Conservation (phyloP, 2,113 vertebrate genomes). For the Pterocles burchelli region DNA sequence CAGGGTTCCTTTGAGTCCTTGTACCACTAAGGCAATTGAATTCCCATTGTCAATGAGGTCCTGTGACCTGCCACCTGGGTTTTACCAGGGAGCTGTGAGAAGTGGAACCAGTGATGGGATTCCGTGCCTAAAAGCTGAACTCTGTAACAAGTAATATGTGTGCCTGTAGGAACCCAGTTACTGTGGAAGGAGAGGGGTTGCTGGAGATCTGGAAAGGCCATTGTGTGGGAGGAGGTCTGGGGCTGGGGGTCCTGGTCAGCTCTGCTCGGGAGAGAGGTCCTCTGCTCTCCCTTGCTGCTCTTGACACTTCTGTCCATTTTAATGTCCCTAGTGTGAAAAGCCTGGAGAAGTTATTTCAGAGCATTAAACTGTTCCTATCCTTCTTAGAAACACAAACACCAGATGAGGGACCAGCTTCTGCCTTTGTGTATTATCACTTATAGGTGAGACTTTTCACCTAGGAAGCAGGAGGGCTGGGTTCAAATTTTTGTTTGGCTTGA, state of each 20-base stretch:
- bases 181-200: neutral
- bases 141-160: accelerated
- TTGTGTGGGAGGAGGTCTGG: neutral
- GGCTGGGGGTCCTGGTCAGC: neutral
- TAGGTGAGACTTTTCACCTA: neutral
- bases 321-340: neutral
- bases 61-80: neutral
- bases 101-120: neutral
- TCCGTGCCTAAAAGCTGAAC: neutral
- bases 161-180: neutral
- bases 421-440: neutral
- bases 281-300: neutral
- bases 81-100: neutral
- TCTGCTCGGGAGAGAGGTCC: neutral
- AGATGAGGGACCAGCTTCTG: accelerated
- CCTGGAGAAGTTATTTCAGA: neutral
- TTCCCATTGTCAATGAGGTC: neutral
- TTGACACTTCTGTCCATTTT: neutral
- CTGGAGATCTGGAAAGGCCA: neutral
- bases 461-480: neutral
- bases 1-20: neutral
- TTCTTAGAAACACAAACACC: neutral
- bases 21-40: accelerated
- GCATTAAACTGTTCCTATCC: neutral
- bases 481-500: neutral